phyloP scores from a whole-genome alignment of 2,888 invertebrate species.

The Oscheius myriophilus region DNA sequence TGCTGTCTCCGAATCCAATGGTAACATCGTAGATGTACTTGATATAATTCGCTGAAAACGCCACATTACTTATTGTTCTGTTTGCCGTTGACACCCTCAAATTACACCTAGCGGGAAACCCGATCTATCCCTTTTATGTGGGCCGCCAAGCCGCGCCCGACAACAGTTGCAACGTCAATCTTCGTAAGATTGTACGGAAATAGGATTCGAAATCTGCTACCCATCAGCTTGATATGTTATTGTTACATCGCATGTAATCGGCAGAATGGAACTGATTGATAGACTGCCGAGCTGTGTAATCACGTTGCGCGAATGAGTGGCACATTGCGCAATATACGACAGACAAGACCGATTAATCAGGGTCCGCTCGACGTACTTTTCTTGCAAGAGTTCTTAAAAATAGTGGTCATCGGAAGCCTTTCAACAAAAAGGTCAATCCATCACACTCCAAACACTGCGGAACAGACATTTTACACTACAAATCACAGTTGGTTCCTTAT shows the following conservation, averaged over 20 bases:
- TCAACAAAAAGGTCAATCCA: too few relatives aligned
- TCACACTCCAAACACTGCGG: too few relatives aligned
- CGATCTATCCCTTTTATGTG: slow-evolving; percentile 24
- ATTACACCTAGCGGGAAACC: slow-evolving; percentile 23
- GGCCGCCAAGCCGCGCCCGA: slow-evolving; percentile 6
- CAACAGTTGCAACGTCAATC: background rate
- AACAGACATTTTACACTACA: too few relatives aligned
- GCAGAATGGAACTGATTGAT: slow-evolving; percentile 15
- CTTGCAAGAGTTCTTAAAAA: too few relatives aligned
- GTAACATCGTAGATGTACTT: slow-evolving; percentile 85
- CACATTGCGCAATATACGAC: slow-evolving; percentile 30
- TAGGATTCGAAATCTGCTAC: too few relatives aligned
- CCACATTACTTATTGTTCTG: background rate
- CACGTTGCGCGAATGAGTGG: slow-evolving; percentile 17
- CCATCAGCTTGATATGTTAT: slow-evolving; percentile 9
- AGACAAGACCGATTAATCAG: slow-evolving; percentile 21
- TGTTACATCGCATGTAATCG: slow-evolving; percentile 23
- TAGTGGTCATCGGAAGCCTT: too few relatives aligned
- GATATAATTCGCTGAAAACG: slow-evolving; percentile 75
- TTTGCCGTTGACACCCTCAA: slow-evolving; percentile 23
- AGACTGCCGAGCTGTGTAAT: slow-evolving; percentile 20
- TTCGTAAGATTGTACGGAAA: too few relatives aligned
- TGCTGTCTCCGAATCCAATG: slow-evolving; percentile 80
- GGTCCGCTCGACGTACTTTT: too few relatives aligned
- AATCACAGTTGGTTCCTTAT: too few relatives aligned